A percentile compares a stretch with the other conserved stretches of the same genome.
phyloP scores from a whole-genome alignment of 2,888 invertebrate species.

The Altica lythri region DNA sequence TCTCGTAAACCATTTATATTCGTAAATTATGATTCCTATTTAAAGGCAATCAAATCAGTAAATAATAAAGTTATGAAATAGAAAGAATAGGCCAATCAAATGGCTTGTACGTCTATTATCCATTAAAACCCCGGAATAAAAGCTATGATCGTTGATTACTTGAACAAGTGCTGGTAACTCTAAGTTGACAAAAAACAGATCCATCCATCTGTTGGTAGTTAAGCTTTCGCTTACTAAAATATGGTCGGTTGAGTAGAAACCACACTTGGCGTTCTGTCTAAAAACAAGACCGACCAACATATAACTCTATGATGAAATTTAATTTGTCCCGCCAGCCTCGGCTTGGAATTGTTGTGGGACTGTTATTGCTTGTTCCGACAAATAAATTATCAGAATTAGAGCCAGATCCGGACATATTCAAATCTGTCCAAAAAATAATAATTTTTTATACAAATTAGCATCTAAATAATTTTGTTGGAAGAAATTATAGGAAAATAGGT shows the following conservation, averaged over 20 bases:
- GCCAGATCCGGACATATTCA: not conserved
- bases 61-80: too few species aligned
- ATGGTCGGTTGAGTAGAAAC: constrained; percentile 13
- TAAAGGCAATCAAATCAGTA: too few species aligned
- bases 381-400: constrained; percentile 32
- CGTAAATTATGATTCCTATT: too few species aligned
- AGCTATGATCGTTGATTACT: not conserved
- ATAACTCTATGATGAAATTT: constrained; percentile 32
- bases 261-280: constrained; percentile 27
- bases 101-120: too few species aligned
- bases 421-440: too few species aligned
- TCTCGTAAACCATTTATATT: too few species aligned
- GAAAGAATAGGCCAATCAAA: too few species aligned
- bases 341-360: constrained; percentile 22
- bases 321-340: constrained; percentile 31
- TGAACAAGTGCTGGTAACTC: not conserved
- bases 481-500: too few species aligned
- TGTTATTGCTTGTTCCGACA: constrained; percentile 28
- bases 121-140: too few species aligned
- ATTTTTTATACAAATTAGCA: too few species aligned
- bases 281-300: constrained; percentile 23
- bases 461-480: too few species aligned
- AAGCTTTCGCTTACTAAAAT: not conserved
- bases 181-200: not conserved
- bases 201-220: not conserved